Evolutionary conservation across 2,113 vertebrate species (phyloP).

Genomic region (Halichoeres trimaculatus): DNA sequence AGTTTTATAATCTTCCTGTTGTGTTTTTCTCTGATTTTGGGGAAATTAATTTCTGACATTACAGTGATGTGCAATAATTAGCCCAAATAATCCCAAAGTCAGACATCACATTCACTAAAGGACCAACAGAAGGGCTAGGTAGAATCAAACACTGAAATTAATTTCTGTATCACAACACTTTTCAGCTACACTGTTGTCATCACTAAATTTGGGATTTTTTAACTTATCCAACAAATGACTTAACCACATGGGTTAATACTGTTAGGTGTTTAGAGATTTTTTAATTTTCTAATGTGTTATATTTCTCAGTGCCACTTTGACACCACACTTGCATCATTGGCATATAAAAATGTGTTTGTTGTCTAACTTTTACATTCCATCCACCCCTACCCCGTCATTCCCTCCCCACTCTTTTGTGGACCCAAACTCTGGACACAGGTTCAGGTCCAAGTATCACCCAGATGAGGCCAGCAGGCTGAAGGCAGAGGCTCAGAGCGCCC

Average conservation of each 20-base stretch:
- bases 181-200: neutral
- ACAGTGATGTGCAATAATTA: constrained; percentile 34
- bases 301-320: neutral
- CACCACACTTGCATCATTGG: constrained; percentile 4
- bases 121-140: constrained; percentile 19
- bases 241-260: neutral
- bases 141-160: constrained; percentile 22
- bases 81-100: constrained; percentile 36
- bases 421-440: constrained; percentile 80
- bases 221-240: neutral
- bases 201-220: constrained; percentile 20
- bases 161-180: neutral
- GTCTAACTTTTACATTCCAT: constrained; percentile 61
- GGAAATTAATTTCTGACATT: constrained; percentile 60
- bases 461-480: constrained; percentile 89
- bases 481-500: constrained; percentile 85
- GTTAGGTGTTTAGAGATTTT: neutral
- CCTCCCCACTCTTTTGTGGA: constrained; percentile 54
- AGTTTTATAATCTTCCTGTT: constrained; percentile 56
- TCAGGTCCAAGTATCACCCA: constrained; percentile 94
- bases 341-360: constrained; percentile 41
- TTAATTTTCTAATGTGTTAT: neutral
- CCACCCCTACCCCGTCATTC: constrained; percentile 60
- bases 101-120: constrained; percentile 43
- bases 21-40: constrained; percentile 60